Percentiles rank a stretch among this genome's conserved stretches.
phyloP scores from a whole-genome alignment of 2,888 invertebrate genomes.

The Mycalesis mineus region DNA sequence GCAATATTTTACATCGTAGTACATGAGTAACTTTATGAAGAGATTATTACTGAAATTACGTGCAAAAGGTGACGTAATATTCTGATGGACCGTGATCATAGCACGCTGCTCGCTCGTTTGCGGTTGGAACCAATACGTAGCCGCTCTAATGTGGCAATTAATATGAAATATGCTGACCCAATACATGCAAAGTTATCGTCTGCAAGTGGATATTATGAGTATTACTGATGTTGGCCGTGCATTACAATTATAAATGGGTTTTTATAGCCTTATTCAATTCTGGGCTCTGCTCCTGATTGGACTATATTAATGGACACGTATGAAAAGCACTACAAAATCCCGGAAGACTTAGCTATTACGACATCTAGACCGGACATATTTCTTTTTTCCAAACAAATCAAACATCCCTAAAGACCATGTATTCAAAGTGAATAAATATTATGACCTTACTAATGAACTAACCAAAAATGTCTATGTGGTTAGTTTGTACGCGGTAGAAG shows the following conservation, averaged over 20 bases:
- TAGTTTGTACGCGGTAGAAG: no score
- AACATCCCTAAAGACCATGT: no score
- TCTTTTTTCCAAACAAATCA: no score
- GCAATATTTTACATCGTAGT: no score
- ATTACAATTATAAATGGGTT: not conserved
- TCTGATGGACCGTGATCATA: not conserved
- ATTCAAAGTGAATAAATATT: no score
- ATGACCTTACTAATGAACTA: no score
- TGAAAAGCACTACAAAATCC: no score
- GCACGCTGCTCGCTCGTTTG: not conserved
- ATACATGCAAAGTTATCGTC: conserved; percentile 5
- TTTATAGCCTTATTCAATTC: not conserved
- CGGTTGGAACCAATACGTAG: not conserved
- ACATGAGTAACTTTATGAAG: not conserved
- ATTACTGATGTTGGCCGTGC: not conserved
- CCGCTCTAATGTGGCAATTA: conserved; percentile 6
- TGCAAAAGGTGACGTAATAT: not conserved
- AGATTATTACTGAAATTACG: not conserved
- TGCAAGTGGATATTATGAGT: conserved; percentile 2
- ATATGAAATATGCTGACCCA: conserved; percentile 6
- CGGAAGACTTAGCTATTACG: no score
- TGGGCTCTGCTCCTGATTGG: no score
- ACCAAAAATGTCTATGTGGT: no score
- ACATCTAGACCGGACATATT: no score
- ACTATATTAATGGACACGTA: no score